These are phyloP conservation scores for Neosilurus hyrtlii DNA, from an alignment of 2,797 vertebrate species.

Conservation along the genomic window DNA sequence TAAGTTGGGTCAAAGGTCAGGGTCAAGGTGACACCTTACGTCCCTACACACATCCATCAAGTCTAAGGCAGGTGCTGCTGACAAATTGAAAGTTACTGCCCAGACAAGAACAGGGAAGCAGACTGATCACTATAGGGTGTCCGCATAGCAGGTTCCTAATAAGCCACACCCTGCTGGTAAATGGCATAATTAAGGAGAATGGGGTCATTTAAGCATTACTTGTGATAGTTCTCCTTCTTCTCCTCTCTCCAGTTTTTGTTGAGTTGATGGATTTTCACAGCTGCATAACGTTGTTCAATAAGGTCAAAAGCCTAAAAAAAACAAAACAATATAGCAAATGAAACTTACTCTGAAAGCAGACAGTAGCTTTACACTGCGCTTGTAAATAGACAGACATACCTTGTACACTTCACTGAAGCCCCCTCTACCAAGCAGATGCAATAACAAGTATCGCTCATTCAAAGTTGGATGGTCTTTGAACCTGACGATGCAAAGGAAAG, in stretches of 20 bases:
- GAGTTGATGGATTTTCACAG: conserved; percentile 99
- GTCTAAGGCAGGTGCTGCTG: no score
- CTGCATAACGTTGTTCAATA: conserved; percentile 96
- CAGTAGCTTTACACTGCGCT: not conserved
- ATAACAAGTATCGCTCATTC: conserved; percentile 95
- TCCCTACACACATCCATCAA: no score
- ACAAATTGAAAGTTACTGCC: no score
- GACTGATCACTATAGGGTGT: no score
- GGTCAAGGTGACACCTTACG: no score
- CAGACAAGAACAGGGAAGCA: no score
- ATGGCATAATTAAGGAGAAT: not conserved
- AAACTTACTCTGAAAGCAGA: not conserved
- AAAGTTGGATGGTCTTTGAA: conserved; percentile 98
- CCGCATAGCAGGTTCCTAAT: no score
- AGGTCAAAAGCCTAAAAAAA: conserved; percentile 90
- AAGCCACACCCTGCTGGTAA: not conserved
- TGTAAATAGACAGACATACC: conserved; percentile 60
- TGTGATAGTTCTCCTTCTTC: conserved; percentile 99
- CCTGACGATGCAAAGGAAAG: conserved; percentile 65
- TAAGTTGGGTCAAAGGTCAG: no score
- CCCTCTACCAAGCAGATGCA: conserved; percentile 94
- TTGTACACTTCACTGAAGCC: conserved; percentile 99
- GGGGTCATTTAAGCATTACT: conserved; percentile 71
- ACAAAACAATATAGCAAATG: not conserved
- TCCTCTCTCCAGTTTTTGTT: conserved; percentile 99